Evolutionary conservation across 1,140 invertebrate species (phyloP).

Genomic region (Drosophila yakuba): DNA sequence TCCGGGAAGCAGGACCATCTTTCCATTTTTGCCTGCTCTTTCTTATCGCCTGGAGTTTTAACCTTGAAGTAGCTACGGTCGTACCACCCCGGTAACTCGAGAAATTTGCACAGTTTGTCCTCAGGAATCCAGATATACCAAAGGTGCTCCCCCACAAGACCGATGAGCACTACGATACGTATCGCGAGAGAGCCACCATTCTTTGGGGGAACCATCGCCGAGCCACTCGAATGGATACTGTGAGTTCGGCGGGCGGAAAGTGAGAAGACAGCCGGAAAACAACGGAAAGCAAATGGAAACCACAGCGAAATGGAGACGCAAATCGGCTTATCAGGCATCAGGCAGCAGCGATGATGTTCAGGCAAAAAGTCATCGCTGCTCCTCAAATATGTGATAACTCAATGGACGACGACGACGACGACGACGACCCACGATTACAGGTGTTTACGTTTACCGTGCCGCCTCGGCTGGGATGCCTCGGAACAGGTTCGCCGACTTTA

Average conservation of each 20-base stretch:
- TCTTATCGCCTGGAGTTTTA: constrained; percentile 38
- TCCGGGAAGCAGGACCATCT: constrained; percentile 20
- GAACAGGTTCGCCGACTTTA: constrained; percentile 65
- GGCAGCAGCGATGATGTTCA: constrained; percentile 14
- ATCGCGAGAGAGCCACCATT: constrained; percentile 34
- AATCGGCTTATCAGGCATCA: constrained; percentile 72
- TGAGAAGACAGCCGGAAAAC: constrained; percentile 6
- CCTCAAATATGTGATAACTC: constrained; percentile 70
- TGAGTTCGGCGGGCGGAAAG: constrained; percentile 17
- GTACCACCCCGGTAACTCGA: constrained; percentile 11
- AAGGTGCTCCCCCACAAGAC: constrained; percentile 10
- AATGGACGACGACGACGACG: constrained; percentile 57
- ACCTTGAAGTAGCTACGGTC: constrained; percentile 26
- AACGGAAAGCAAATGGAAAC: constrained; percentile 5
- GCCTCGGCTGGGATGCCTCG: constrained; percentile 23
- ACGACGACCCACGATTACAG: constrained; percentile 73
- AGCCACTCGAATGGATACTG: constrained; percentile 48
- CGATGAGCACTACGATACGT: constrained; percentile 20
- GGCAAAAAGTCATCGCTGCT: constrained; percentile 49
- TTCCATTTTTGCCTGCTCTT: constrained; percentile 13
- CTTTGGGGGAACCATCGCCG: constrained; percentile 32
- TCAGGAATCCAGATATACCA: constrained; percentile 20
- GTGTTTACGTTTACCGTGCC: constrained; percentile 65
- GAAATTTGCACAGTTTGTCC: constrained; percentile 17
- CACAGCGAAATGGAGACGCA: constrained; percentile 60